These are phyloP conservation scores for Sussaba pulchella DNA, from an alignment of 2,888 invertebrate genomes.

Conservation along the genomic window DNA sequence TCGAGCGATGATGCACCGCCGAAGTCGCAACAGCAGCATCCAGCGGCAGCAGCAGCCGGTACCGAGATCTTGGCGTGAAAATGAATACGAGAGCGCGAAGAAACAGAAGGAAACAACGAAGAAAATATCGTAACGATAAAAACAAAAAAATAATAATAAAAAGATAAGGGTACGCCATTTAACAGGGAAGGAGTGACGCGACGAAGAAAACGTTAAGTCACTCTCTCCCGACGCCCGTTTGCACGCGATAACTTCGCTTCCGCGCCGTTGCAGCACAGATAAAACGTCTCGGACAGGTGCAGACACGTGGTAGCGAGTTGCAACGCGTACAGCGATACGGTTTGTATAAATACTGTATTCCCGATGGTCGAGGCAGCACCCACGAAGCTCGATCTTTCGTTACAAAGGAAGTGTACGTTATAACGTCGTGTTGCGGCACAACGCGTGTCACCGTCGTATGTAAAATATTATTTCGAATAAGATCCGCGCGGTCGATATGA, in stretches of 20 bases:
- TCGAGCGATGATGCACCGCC: constrained; percentile 3
- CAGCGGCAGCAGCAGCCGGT: not conserved
- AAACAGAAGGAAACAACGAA: constrained; percentile 12
- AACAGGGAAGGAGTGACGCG: constrained; percentile 44
- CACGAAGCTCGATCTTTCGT: constrained; percentile 34
- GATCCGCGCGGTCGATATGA: constrained; percentile 34
- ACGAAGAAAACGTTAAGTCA: constrained; percentile 63
- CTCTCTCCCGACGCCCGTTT: constrained; percentile 47
- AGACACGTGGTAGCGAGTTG: constrained; percentile 46
- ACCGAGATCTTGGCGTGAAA: constrained; percentile 30
- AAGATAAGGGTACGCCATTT: constrained; percentile 5
- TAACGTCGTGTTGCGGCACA: constrained; percentile 64
- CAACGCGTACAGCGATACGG: constrained; percentile 26
- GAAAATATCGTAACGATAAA: not conserved
- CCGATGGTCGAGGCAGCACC: constrained; percentile 5
- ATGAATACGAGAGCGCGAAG: constrained; percentile 7
- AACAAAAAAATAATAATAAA: too few species aligned
- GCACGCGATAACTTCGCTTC: constrained; percentile 47
- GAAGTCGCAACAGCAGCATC: not conserved
- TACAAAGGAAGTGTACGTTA: constrained; percentile 46
- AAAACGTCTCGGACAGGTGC: constrained; percentile 50
- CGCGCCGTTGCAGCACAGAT: constrained; percentile 30
- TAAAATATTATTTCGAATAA: constrained; percentile 43
- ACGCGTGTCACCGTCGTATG: constrained; percentile 61
- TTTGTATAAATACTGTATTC: constrained; percentile 33